phyloP scores from a whole-genome alignment of 2,113 vertebrate species.

The Gavia stellata region DNA sequence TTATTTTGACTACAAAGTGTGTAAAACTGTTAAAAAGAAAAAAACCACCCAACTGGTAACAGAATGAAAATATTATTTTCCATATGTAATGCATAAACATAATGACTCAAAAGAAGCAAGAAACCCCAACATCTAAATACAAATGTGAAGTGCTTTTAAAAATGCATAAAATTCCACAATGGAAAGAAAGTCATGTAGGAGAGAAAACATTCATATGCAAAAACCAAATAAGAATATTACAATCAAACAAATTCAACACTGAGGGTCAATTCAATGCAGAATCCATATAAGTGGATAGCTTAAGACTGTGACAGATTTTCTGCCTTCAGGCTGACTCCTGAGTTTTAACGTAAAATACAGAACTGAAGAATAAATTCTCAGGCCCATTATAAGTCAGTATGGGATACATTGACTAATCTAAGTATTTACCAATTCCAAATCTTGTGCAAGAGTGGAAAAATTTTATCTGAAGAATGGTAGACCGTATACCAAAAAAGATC shows the following conservation, averaged over 20 bases:
- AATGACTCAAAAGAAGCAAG: conserved; percentile 47
- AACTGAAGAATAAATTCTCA: background rate
- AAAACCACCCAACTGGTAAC: background rate
- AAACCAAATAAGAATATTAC: conserved; percentile 1
- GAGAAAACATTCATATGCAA: background rate
- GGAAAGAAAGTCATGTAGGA: background rate
- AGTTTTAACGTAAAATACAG: background rate
- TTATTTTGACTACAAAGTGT: conserved; percentile 70
- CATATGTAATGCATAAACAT: background rate
- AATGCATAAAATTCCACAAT: conserved; percentile 9
- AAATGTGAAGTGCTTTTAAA: conserved; percentile 43
- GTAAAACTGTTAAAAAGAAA: conserved; percentile 40
- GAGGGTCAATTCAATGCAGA: conserved; percentile 4
- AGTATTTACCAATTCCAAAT: background rate
- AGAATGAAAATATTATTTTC: conserved; percentile 37
- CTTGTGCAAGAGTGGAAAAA: background rate
- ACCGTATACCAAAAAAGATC: background rate
- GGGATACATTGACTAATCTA: fast-evolving
- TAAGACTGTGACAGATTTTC: background rate
- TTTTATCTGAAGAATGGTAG: background rate
- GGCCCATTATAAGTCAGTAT: background rate
- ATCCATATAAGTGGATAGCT: background rate
- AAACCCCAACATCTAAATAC: conserved; percentile 14
- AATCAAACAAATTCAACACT: conserved; percentile 5
- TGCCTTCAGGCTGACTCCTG: background rate